Base-by-base conservation (phyloP, 2,113 vertebrate genomes). In the Pedionomus torquatus region DNA sequence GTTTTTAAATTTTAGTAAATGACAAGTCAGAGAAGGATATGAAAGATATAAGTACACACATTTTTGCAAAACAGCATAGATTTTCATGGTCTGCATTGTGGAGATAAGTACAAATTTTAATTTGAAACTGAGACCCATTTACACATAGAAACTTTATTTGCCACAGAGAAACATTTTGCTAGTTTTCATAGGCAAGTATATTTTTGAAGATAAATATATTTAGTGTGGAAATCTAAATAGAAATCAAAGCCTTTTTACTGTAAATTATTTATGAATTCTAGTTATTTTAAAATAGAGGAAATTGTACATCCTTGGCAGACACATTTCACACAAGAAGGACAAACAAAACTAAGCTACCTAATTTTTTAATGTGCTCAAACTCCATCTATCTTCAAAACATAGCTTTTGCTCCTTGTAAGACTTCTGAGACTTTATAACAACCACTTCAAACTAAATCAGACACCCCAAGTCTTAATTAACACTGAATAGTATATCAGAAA, bases 1-100 rank as follows among this genome's bases (percentile, higher is more conserved):
- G 63, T 55, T 94, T 97, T 97, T 97, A 96, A 95, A 93, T 97
- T 98, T 97, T 94, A 95, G 69, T 95, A 96, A 97, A 96, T 93
- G 87, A 97, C 76, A 98, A 94, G 86, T 81, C 46, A 88, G n/a
- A 92, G 64, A 37, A 95, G 91, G 68, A 90, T 98, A 76, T 93
- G 75, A 90, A 78, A 96, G 85, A 89, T 93, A 95, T 97, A 95
- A 96, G 54, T 17, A 20, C 28, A 94, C 92, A 97, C 95, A 97
- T 94, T 96, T 98, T 58, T 97, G 85, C 48, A 90, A 93, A 96
- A 70, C 87, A 98, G 81, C 4, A 74, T 7, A 84, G 80, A 95
- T 97, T 98, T 97, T 95, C 71, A 86, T 91, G 72, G 74, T 87
- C 87, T 80, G 71, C 87, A 89, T 87, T 74, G 77, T 39, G 49